Evolutionary conservation across 2,113 vertebrate species (phyloP).

Genomic region (Pterophyllum scalare): DNA sequence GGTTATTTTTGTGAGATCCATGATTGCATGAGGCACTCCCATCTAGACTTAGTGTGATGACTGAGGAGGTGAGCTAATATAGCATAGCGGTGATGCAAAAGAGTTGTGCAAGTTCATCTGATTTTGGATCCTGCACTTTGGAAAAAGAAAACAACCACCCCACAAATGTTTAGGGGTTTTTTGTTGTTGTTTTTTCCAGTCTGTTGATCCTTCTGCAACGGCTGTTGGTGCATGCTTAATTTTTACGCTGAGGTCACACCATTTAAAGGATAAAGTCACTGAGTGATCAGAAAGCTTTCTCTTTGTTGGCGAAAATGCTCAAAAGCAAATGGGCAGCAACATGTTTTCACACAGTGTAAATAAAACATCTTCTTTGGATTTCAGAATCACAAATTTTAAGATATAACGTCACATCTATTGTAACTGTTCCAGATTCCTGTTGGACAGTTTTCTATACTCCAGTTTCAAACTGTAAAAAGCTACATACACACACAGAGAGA

Average conservation of each 20-base stretch:
- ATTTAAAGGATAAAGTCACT: neutral
- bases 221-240: neutral
- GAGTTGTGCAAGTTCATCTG: constrained; percentile 34
- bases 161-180: neutral
- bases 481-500: no score
- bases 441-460: neutral
- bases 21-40: constrained; percentile 73
- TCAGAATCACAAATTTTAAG: neutral
- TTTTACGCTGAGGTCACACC: neutral
- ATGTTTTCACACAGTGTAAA: neutral
- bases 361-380: neutral
- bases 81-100: constrained; percentile 53
- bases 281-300: neutral
- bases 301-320: neutral
- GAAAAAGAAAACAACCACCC: neutral
- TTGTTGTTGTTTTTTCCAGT: constrained; percentile 4
- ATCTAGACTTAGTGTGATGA: constrained; percentile 68
- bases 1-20: constrained; percentile 78
- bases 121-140: constrained; percentile 14
- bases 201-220: constrained; percentile 1
- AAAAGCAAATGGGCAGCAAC: neutral
- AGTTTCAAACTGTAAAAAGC: neutral
- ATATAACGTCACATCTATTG: neutral
- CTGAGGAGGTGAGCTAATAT: constrained; percentile 71
- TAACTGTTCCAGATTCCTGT: neutral